Base-by-base conservation (phyloP, 2,113 vertebrate genomes). In the Sinocyclocheilus grahami region DNA sequence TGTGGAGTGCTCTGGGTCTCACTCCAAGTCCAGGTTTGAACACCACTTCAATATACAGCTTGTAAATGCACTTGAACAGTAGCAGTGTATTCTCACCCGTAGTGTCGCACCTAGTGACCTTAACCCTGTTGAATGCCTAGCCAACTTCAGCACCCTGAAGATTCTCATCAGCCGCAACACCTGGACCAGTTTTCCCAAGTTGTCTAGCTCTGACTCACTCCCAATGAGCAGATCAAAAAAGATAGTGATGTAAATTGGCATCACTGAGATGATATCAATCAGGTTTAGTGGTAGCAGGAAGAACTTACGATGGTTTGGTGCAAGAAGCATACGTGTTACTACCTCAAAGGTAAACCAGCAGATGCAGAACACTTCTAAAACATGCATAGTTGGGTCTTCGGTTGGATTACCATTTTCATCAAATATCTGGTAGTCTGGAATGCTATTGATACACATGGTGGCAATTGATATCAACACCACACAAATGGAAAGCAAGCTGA, bases 311-410 rank as follows among this genome's bases (percentile, higher is more conserved):
- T 93, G 93, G 94, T 96, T 97, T 20, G 98, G 98, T 0, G 98
- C 96, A 51, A 99, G 96, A 88, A 99, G 92, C 90, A 99, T 95
- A 74, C 97, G 96, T 7, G 93, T 96, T 20, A 97, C 96, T 37
- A 99, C 97, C 93, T 99, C 98, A 0, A 98, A 98, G 88, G 97
- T 97, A 94, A 99, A 99, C 98, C 98, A 99, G 89, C 97, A 97
- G 91, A 96, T 97, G 92, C 98, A 98, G 94, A 99, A 97, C 81
- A 97, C 96, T 92, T 99, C 98, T 85, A 99, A 93, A 33, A 93
- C 94, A 88, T 97, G 94, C 91, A 95, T 94, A 89, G 95, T 92
- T 0, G 95, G 93, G 71, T 98, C 97, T 1, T 98, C 97, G 0
- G 95, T 88, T 91, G 93, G 27, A 0, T 91, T 95, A 12, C 95